A percentile compares a stretch with the other conserved stretches of the same genome.
Evolutionary conservation across 2,797 vertebrate species (phyloP).

Genomic region (Syncerus caffer): DNA sequence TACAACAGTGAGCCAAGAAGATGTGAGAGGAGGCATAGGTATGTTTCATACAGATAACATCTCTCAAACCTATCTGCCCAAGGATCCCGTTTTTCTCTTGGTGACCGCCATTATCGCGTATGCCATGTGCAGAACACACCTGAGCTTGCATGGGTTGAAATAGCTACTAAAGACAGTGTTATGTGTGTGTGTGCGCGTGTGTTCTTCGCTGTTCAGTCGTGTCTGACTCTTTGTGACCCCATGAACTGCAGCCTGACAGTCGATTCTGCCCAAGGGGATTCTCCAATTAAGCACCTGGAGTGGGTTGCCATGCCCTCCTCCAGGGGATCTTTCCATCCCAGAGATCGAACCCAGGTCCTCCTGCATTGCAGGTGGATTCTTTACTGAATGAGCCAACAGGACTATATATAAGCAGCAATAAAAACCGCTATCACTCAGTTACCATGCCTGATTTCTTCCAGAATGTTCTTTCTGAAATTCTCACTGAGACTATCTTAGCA

Average conservation of each 20-base stretch:
- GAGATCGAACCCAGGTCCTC: neutral
- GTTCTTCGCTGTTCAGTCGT: neutral
- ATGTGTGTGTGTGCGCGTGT: neutral
- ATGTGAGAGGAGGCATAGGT: neutral
- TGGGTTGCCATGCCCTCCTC: neutral
- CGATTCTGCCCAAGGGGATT: neutral
- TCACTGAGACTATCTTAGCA: neutral
- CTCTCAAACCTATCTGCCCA: neutral
- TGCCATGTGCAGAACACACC: neutral
- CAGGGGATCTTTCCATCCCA: neutral
- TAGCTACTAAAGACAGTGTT: neutral
- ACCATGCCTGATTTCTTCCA: neutral
- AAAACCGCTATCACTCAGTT: neutral
- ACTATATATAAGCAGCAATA: neutral
- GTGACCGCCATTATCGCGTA: neutral
- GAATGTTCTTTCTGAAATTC: neutral
- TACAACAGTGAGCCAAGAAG: neutral
- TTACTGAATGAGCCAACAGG: neutral
- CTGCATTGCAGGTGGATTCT: neutral
- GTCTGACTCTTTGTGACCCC: neutral
- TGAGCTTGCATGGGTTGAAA: neutral
- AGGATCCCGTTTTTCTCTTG: neutral
- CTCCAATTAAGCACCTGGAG: neutral
- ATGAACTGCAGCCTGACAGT: neutral
- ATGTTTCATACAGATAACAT: neutral